Conservation (phyloP, 1,140 invertebrate genomes). For the Calycopis cecrops region DNA sequence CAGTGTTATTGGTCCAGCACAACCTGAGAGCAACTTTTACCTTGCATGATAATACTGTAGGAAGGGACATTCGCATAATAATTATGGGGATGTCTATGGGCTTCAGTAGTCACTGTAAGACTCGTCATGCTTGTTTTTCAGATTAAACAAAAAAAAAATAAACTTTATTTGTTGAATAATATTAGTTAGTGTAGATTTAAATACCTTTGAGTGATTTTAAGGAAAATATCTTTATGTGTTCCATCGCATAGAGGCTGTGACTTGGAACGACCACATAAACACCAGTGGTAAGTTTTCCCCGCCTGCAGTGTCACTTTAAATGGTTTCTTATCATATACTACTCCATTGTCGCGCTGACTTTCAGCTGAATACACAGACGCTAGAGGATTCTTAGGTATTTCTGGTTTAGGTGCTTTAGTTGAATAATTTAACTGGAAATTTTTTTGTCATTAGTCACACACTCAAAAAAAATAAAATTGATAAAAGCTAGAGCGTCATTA, state of each 20-base stretch:
- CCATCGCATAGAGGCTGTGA: constrained; percentile 97
- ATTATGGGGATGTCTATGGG: too few relatives aligned
- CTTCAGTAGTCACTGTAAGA: too few relatives aligned
- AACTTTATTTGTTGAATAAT: too few relatives aligned
- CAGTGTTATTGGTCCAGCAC: too few relatives aligned
- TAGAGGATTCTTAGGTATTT: constrained; percentile 80
- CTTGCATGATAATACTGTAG: too few relatives aligned
- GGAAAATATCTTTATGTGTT: constrained; percentile 85
- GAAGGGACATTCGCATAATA: too few relatives aligned
- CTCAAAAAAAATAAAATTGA: too few relatives aligned
- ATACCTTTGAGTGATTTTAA: constrained; percentile 81
- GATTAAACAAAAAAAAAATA: too few relatives aligned
- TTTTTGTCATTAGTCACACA: not conserved
- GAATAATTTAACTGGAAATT: constrained; percentile 40
- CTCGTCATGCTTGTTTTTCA: too few relatives aligned
- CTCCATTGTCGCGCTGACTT: constrained; percentile 80
- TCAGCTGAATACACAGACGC: constrained; percentile 76
- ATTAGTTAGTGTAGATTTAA: not conserved
- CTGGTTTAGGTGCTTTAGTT: constrained; percentile 58
- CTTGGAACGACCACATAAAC: constrained; percentile 93
- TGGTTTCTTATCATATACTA: constrained; percentile 91
- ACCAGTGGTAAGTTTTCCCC: constrained; percentile 95
- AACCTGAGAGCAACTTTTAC: too few relatives aligned
- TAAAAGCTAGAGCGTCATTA: too few relatives aligned
- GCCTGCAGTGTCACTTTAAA: constrained; percentile 85